Evolutionary conservation across 2,113 vertebrate species (phyloP).

Genomic region (Indicator maculatus): DNA sequence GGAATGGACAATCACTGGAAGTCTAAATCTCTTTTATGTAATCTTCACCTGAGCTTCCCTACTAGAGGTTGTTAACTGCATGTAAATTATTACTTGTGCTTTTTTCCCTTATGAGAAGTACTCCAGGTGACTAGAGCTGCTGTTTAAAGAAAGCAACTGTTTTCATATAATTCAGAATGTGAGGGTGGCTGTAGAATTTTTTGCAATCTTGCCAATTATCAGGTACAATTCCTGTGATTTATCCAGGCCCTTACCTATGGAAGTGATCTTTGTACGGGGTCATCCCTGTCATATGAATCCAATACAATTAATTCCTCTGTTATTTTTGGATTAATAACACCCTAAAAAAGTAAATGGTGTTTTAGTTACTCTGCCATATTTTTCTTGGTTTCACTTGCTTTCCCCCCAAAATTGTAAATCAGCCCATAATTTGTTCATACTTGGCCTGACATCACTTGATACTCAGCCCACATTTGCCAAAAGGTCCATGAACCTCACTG

Average conservation of each 20-base stretch:
- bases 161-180: not conserved
- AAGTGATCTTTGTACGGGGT: not conserved
- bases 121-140: conserved; percentile 45
- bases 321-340: not conserved
- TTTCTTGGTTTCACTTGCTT: not conserved
- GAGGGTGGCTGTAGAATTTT: not conserved
- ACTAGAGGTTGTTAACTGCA: conserved; percentile 34
- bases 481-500: not conserved
- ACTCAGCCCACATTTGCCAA: not conserved
- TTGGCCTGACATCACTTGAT: not conserved
- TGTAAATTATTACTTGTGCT: not conserved
- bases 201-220: not conserved
- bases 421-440: not conserved
- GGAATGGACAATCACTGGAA: not conserved
- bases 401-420: not conserved
- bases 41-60: conserved; percentile 45
- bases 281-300: not conserved
- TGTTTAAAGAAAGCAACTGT: not conserved
- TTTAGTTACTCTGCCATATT: not conserved
- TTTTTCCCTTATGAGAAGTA: not conserved
- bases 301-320: not conserved
- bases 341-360: not conserved
- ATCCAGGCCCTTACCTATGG: not conserved
- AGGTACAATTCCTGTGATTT: not conserved
- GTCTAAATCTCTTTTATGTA: conserved; percentile 45